phyloP scores from a whole-genome alignment of 2,888 invertebrate genomes.

The Octodonta nipae region DNA sequence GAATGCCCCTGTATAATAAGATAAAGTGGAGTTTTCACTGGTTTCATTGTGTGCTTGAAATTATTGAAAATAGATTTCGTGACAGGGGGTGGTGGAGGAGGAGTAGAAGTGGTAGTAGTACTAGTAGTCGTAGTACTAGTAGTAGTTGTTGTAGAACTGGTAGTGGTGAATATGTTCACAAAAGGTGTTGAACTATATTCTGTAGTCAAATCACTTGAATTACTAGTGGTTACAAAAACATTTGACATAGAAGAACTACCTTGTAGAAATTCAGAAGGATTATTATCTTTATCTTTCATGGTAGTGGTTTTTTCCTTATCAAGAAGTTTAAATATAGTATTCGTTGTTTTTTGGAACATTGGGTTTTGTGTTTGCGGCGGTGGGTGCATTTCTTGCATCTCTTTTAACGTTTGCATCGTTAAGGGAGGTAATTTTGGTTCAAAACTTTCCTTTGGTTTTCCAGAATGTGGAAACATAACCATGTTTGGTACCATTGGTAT shows the following conservation, averaged over 20 bases:
- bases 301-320: conserved; percentile 19
- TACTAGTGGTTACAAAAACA: conserved; percentile 7
- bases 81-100: conserved; percentile 40
- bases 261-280: conserved; percentile 7
- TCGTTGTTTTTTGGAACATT: conserved; percentile 16
- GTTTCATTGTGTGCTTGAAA: conserved; percentile 47
- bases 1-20: conserved; percentile 75
- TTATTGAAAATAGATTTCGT: conserved; percentile 49
- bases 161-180: too few relatives aligned
- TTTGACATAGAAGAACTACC: conserved; percentile 9
- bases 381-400: conserved; percentile 50
- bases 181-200: too few relatives aligned
- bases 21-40: conserved; percentile 52
- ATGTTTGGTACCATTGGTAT: conserved; percentile 8
- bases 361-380: conserved; percentile 34
- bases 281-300: conserved; percentile 8
- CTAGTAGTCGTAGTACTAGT: conserved; percentile 39
- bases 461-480: conserved; percentile 18
- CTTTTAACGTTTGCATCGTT: conserved; percentile 32
- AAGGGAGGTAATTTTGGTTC: conserved; percentile 14
- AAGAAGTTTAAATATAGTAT: conserved; percentile 16
- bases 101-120: conserved; percentile 37
- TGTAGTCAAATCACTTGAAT: conserved; percentile 4
- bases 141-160: conserved; percentile 21
- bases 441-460: conserved; percentile 11